phyloP scores from a whole-genome alignment of 1,140 invertebrate genomes.

The Ceratina australensis region DNA sequence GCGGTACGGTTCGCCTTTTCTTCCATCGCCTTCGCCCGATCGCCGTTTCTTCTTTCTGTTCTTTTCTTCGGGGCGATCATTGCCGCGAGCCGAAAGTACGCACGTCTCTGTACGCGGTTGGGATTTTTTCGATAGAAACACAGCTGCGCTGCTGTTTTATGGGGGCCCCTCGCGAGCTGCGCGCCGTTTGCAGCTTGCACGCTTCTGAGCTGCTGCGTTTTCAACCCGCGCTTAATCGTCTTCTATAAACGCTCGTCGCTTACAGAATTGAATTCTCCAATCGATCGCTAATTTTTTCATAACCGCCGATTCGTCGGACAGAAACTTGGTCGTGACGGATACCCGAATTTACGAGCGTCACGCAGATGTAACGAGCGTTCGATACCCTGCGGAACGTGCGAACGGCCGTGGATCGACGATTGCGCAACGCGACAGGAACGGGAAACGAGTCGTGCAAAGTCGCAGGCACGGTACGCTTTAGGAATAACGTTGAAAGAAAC shows the following conservation, averaged over 20 bases:
- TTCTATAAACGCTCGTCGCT: constrained; percentile 9
- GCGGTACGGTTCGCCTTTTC: constrained; percentile 11
- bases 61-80: constrained; percentile 41
- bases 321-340: not conserved
- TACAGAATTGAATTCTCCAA: constrained; percentile 42
- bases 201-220: not conserved
- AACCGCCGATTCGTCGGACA: too few species aligned
- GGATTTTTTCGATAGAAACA: constrained; percentile 62
- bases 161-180: constrained; percentile 51
- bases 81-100: too few species aligned
- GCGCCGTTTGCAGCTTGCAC: constrained; percentile 43
- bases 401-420: not conserved
- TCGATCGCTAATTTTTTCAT: too few species aligned
- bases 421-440: constrained; percentile 28
- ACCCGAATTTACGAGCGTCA: too few species aligned
- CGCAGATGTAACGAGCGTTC: not conserved
- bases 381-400: not conserved
- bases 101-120: constrained; percentile 39
- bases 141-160: constrained; percentile 63
- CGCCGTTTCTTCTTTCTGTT: constrained; percentile 12
- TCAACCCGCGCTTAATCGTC: not conserved
- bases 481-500: constrained; percentile 15
- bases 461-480: constrained; percentile 7
- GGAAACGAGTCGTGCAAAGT: constrained; percentile 15
- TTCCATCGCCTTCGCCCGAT: constrained; percentile 6